These are phyloP conservation scores for Aspidiotus destructor DNA, from an alignment of 2,888 invertebrate species.

Conservation along the genomic window DNA sequence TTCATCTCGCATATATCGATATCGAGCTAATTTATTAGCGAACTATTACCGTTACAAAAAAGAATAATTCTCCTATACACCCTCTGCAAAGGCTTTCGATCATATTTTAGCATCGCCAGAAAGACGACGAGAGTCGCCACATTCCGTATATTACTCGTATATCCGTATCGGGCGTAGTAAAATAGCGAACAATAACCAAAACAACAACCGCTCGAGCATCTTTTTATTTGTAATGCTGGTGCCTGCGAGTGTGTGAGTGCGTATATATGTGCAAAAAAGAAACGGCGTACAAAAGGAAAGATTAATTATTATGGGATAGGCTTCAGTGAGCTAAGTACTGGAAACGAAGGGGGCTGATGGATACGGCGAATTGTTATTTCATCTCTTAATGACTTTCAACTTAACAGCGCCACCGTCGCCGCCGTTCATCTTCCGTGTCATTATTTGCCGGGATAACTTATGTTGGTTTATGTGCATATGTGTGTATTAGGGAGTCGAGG, in stretches of 20 bases:
- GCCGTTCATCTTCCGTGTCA: slow-evolving; percentile 22
- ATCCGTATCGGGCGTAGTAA: no score
- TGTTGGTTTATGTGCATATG: no score
- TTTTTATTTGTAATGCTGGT: slow-evolving; percentile 29
- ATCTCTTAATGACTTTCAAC: slow-evolving; percentile 32
- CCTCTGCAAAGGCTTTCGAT: slow-evolving; percentile 28
- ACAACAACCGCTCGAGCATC: slow-evolving; percentile 30
- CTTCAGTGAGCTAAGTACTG: slow-evolving; percentile 32
- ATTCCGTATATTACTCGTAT: no score
- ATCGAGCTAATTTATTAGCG: slow-evolving; percentile 23
- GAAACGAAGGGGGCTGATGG: slow-evolving; percentile 20
- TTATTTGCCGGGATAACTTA: slow-evolving; percentile 20
- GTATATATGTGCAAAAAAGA: slow-evolving; percentile 17
- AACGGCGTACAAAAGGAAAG: slow-evolving; percentile 32
- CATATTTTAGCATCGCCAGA: slow-evolving; percentile 26
- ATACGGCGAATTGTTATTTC: slow-evolving; percentile 27
- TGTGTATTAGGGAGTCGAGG: no score
- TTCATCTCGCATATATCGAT: no score
- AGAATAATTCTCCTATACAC: slow-evolving; percentile 1
- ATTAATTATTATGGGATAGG: slow-evolving; percentile 33
- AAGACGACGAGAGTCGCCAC: no score
- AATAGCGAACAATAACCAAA: neutral
- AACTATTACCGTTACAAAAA: slow-evolving; percentile 24
- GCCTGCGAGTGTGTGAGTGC: no score
- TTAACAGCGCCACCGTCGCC: slow-evolving; percentile 30